phyloP scores from a whole-genome alignment of 2,797 vertebrate genomes.

The Microchirus variegatus region DNA sequence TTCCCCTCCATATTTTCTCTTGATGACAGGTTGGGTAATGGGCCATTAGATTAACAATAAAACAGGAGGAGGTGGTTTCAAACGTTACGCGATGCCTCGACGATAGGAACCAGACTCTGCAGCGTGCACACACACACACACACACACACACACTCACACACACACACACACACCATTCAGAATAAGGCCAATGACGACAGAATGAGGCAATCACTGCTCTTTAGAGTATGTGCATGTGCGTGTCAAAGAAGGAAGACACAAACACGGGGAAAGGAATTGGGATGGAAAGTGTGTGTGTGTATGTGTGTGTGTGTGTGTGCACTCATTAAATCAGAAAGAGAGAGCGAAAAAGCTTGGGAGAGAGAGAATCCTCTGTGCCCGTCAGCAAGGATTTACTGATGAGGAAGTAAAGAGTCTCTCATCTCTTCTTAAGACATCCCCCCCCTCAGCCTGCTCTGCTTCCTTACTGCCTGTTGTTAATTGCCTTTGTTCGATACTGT shows the following conservation, averaged over 20 bases:
- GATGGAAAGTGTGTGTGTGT: slow-evolving; percentile 38
- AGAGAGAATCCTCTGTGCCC: slow-evolving; percentile 64
- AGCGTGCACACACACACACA: slow-evolving; percentile 10
- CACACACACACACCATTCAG: slow-evolving; percentile 50
- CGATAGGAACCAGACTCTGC: slow-evolving; percentile 61
- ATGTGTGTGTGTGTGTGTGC: slow-evolving; percentile 34
- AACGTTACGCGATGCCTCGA: slow-evolving; percentile 59
- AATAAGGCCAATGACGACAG: slow-evolving; percentile 82
- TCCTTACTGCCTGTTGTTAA: slow-evolving; percentile 64
- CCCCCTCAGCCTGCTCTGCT: slow-evolving; percentile 32
- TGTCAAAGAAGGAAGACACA: slow-evolving; percentile 23
- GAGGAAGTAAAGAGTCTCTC: slow-evolving; percentile 76
- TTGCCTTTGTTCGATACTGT: slow-evolving; percentile 68
- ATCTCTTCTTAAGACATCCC: slow-evolving; percentile 68
- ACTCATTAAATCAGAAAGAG: slow-evolving; percentile 71
- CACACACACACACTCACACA: too few species aligned
- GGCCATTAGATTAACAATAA: slow-evolving; percentile 68
- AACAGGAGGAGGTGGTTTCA: slow-evolving; percentile 58
- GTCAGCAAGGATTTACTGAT: slow-evolving; percentile 79
- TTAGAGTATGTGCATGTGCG: slow-evolving; percentile 53
- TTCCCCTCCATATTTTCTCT: slow-evolving; percentile 40
- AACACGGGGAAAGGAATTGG: neutral
- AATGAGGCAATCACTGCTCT: slow-evolving; percentile 80
- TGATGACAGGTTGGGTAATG: slow-evolving; percentile 72
- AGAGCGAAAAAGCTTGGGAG: slow-evolving; percentile 28